Evolutionary conservation across 2,113 vertebrate species (phyloP), one percentile per base, ranked within the genome.

Genomic region (Cyrtonyx montezumae): DNA sequence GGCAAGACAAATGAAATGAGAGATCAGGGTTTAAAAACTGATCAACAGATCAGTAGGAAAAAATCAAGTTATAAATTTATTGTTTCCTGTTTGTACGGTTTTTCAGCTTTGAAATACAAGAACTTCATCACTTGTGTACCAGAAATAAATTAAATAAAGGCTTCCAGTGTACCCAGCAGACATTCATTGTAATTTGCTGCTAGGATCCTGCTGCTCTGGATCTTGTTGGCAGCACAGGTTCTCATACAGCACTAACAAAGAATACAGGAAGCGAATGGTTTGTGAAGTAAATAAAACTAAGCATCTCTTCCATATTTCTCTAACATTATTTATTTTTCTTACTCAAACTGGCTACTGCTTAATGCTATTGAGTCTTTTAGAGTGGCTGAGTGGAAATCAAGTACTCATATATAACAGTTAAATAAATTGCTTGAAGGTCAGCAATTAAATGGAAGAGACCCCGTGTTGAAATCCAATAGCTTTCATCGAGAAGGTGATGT

Each of bases 21-120:
- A 81, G 36, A 20, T 87, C 43, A 58, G 45, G 42, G 55, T 91
- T 93, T 92, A 81, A 87, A 58, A 93, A 82, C 45, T 77, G 78
- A 94, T 69, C 53, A 82, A 70, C 26, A 69, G 26, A 81, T 56
- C 49, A 36, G 30, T 73, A 79, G 49, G 55, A 71, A 79, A 46
- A 66, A 48, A 6, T 12, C n/a, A 87, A 75, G 25, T 75, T 78
- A 40, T 11, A 2, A 83, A 49, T 89, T 77, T 56, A 25, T 83
- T 22, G 6, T 77, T 89, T 89, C 16, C 21, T 59, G 43, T 88
- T 89, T 78, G 61, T 74, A 42, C 43, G 48, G 22, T 63, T 87
- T 84, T 91, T 83, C 26, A 63, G 59, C 45, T 89, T 61, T 89
- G 61, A 81, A 92, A 78, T 83, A 22, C 51, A 62, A 71, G 30